These are phyloP conservation scores for Helostoma temminkii DNA, from an alignment of 2,797 vertebrate species.

Conservation along the genomic window DNA sequence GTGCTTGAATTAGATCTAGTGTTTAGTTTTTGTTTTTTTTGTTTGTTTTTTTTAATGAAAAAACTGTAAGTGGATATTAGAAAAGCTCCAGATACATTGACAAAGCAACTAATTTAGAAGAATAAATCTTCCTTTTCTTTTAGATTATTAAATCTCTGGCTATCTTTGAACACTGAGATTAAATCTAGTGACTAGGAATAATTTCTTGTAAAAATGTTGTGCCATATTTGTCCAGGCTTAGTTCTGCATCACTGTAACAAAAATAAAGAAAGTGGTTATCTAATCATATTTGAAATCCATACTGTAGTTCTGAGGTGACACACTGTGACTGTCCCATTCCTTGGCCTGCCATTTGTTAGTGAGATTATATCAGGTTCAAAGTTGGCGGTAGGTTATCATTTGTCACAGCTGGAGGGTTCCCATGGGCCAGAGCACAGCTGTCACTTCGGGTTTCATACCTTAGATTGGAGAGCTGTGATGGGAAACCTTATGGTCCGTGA, in stretches of 20 bases:
- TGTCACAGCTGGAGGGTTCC: constrained; percentile 63
- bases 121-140: no score
- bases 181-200: not conserved
- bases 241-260: constrained; percentile 33
- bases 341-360: constrained; percentile 39
- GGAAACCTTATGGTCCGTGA: constrained; percentile 60
- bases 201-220: constrained; percentile 15
- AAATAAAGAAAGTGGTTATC: constrained; percentile 33
- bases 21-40: no score
- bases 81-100: no score
- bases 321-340: constrained; percentile 38
- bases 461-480: constrained; percentile 55
- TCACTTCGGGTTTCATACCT: constrained; percentile 71
- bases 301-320: constrained; percentile 29
- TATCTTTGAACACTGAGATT: no score
- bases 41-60: no score
- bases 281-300: constrained; percentile 44
- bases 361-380: constrained; percentile 61
- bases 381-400: constrained; percentile 65
- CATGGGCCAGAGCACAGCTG: constrained; percentile 56
- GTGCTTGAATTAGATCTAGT: no score
- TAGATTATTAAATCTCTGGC: no score
- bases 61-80: no score
- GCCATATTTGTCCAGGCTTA: constrained; percentile 22
- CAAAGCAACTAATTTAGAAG: no score